Evolutionary conservation across 1,140 invertebrate species (phyloP), one percentile per base, ranked within the genome.

Genomic region (Bombus vancouverensis): DNA sequence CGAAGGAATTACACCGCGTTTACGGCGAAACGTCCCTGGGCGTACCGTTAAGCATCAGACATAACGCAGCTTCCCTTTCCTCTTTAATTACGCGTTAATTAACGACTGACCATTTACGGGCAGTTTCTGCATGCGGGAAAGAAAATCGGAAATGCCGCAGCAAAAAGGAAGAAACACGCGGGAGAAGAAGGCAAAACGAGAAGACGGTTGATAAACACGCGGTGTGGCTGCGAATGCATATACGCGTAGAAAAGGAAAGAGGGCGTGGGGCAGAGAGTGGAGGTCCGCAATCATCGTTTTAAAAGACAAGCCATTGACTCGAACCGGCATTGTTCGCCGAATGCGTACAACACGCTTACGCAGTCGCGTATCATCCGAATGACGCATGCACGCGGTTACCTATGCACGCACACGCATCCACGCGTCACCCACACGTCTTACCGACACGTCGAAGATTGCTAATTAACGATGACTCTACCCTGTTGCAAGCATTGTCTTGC

Each of bases 401-500:
- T 22, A 53, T 53, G 47, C 47, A 53, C 83, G 70, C 78, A 81
- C 66, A 83, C 80, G 68, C 71, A 75, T 47, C 74, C 73, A 70
- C 82, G 39, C 79, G 85, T 91, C 92, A 93, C 91, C 91, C 91
- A 92, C 92, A 91, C 88, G 89, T 91, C 91, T 92, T 87, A 81
- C 25, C 44, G 47, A 65, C 87, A 87, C 87, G 88, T 81, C 85
- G 88, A 92, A 91, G 89, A 92, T 93, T 90, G 87, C 92, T 94
- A 94, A 94, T 94, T 94, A 94, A 94, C 92, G 92, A 91, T 90
- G 92, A 92, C 93, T 90, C 80, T 91, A 81, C 71, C 70, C 81
- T 85, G 90, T 88, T 83, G 90, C 89, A 85, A 62, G 91, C 92
- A 93, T 93, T 93, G 92, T 92, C 88, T 88, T 66, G 78, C 88